Conservation (phyloP, 2,888 invertebrate species). For the Drosophila nigricruria region DNA sequence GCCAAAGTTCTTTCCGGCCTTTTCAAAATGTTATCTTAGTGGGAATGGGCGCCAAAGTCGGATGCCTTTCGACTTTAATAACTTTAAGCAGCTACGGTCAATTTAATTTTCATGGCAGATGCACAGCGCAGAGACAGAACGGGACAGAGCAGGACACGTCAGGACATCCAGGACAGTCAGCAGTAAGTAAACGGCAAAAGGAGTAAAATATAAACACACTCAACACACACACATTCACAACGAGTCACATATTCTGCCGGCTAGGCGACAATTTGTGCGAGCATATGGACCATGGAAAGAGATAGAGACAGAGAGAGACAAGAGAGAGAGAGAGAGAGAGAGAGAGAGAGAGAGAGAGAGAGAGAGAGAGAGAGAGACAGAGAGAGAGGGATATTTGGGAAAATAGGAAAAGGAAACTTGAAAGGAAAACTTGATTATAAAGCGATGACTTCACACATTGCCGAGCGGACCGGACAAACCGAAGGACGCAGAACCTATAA, state of each 20-base stretch:
- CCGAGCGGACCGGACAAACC: constrained; percentile 36
- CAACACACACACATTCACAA: constrained; percentile 31
- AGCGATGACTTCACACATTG: constrained; percentile 84
- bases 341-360: constrained; percentile 6
- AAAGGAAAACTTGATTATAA: constrained; percentile 84
- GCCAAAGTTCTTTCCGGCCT: background rate
- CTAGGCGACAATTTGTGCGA: constrained; percentile 70
- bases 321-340: constrained; percentile 8
- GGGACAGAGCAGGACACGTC: constrained; percentile 10
- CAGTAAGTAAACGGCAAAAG: constrained; percentile 67
- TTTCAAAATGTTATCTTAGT: constrained; percentile 45
- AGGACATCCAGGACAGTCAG: constrained; percentile 23
- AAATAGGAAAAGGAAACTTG: constrained; percentile 66
- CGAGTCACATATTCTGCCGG: constrained; percentile 62
- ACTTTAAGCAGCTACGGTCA: constrained; percentile 82
- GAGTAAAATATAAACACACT: constrained; percentile 49
- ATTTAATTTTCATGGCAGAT: constrained; percentile 82
- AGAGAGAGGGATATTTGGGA: background rate
- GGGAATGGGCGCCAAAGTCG: constrained; percentile 18
- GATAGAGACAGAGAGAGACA: too few species aligned
- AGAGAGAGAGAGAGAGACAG: constrained; percentile 3
- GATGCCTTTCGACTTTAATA: constrained; percentile 67
- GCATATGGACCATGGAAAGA: constrained; percentile 70
- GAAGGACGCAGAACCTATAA: constrained; percentile 69
- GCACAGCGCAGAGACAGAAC: constrained; percentile 34